Conservation (phyloP, 2,888 invertebrate genomes). For the Eupithecia subumbrata region DNA sequence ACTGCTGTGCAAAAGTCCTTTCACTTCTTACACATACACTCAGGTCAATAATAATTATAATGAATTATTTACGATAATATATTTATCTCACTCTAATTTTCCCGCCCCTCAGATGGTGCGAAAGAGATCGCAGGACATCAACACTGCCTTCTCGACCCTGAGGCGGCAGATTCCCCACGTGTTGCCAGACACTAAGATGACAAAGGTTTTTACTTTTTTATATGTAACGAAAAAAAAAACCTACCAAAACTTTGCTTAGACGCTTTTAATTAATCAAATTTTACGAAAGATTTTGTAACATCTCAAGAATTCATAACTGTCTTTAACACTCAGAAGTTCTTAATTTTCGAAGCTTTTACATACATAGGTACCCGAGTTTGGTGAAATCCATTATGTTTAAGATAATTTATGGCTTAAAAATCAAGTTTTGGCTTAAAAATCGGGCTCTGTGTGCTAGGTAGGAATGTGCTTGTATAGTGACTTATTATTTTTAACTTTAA, state of each 20-base stretch:
- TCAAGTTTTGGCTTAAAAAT: neutral
- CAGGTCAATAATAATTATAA: no score
- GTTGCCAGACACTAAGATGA: slow-evolving; percentile 96
- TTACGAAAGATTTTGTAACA: no score
- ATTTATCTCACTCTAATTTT: slow-evolving; percentile 59
- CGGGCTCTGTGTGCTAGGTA: neutral
- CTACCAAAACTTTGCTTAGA: no score
- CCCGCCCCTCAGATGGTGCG: slow-evolving; percentile 79
- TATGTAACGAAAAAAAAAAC: neutral
- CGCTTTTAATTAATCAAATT: no score
- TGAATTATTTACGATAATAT: no score
- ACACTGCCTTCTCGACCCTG: slow-evolving; percentile 96
- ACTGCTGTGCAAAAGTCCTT: no score
- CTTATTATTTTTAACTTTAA: no score
- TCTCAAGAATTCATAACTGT: no score
- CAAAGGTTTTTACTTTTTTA: slow-evolving; percentile 87
- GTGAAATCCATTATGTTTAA: neutral
- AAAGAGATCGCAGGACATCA: slow-evolving; percentile 94
- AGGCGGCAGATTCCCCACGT: slow-evolving; percentile 98
- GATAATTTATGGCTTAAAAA: neutral
- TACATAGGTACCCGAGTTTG: neutral
- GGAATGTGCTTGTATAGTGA: neutral
- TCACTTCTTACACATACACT: no score
- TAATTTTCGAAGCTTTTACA: neutral
- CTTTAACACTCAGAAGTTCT: neutral